phyloP scores from a whole-genome alignment of 2,888 invertebrate genomes.

The Cosmorhoe ocellata region DNA sequence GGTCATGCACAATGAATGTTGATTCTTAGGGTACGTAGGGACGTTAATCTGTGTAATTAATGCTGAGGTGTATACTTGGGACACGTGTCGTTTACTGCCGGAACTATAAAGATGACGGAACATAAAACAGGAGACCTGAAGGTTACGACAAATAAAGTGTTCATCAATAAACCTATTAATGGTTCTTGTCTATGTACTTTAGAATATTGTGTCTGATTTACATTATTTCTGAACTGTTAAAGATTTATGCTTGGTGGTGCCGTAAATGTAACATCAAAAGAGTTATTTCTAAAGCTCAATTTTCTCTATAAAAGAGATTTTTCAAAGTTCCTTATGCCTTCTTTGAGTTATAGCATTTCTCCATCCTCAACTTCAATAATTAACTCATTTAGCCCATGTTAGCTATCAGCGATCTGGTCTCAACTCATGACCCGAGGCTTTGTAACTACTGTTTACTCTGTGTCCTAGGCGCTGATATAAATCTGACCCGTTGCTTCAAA shows the following conservation, averaged over 20 bases:
- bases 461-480: slow-evolving; percentile 40
- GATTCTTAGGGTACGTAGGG: slow-evolving; percentile 11
- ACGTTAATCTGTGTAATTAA: slow-evolving; percentile 20
- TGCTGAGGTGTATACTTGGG: slow-evolving; percentile 11
- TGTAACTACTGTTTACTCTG: slow-evolving; percentile 10
- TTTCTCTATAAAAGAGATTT: no score
- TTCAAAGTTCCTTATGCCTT: no score
- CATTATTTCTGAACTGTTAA: no score
- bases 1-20: slow-evolving; percentile 16
- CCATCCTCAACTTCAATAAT: slow-evolving; percentile 18
- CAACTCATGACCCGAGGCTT: slow-evolving; percentile 23
- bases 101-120: background rate
- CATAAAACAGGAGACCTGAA: slow-evolving; percentile 3
- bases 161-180: no score
- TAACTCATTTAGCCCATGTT: slow-evolving; percentile 23
- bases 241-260: no score
- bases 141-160: background rate
- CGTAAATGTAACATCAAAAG: no score
- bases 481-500: slow-evolving; percentile 61
- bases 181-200: no score
- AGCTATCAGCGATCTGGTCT: slow-evolving; percentile 25
- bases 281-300: no score
- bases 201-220: no score
- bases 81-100: slow-evolving; percentile 5
- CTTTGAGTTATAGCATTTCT: background rate